A percentile compares a stretch with the other conserved stretches of the same genome.
These are phyloP conservation scores for Hephaestus fuliginosus DNA, from an alignment of 2,797 vertebrate genomes.

Conservation along the genomic window DNA sequence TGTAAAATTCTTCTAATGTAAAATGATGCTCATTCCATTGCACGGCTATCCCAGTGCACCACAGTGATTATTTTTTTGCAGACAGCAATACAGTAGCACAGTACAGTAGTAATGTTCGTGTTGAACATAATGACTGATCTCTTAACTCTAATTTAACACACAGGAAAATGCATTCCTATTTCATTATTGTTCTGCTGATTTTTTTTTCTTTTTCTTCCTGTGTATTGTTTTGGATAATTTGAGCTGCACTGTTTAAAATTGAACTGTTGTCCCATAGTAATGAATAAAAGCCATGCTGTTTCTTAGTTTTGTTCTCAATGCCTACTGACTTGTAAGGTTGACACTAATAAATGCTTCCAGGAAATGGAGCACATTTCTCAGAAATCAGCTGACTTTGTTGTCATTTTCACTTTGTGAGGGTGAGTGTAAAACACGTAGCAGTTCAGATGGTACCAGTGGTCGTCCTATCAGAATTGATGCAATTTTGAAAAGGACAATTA, in stretches of 20 bases:
- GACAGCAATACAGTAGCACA: constrained; percentile 8
- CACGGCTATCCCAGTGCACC: not conserved
- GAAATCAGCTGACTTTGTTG: constrained; percentile 9
- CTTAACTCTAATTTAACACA: constrained; percentile 10
- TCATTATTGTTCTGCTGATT: constrained; percentile 22
- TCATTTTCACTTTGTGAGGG: constrained; percentile 17
- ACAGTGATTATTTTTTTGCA: constrained; percentile 2
- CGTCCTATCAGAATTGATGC: not conserved
- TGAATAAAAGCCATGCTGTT: not conserved
- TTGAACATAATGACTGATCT: constrained; percentile 35
- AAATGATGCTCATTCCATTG: not conserved
- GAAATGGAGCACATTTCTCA: constrained; percentile 32
- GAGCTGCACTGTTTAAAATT: constrained; percentile 22
- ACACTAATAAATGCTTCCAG: constrained; percentile 59
- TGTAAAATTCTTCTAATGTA: not conserved
- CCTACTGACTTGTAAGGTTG: not conserved
- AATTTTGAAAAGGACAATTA: not conserved
- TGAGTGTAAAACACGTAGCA: not conserved
- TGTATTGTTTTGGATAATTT: not conserved
- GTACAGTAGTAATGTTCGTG: constrained; percentile 9
- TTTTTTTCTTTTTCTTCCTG: constrained; percentile 10
- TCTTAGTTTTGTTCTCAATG: constrained; percentile 6
- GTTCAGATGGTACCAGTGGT: not conserved
- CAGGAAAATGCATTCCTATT: constrained; percentile 7
- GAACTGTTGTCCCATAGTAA: not conserved